Evolutionary conservation across 2,888 invertebrate species (phyloP), one percentile per base, ranked within the genome.

Genomic region (Stenoptilia bipunctidactyla): DNA sequence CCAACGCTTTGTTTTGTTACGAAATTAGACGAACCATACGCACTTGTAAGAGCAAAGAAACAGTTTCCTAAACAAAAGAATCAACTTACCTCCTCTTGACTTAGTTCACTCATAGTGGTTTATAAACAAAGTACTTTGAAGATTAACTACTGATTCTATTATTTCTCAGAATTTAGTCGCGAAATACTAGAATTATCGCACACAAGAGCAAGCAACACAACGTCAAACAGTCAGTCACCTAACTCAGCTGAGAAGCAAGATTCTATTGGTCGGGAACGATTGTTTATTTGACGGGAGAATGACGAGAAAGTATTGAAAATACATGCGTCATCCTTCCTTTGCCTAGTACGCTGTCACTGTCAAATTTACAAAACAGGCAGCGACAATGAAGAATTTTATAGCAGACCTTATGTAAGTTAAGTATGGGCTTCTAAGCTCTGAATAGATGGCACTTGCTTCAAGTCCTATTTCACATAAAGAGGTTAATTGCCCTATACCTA

Each of bases 21-120:
- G 77, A 82, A 82, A 82, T 82, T 80, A 77, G 77, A 82, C 65
- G 72, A 65, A 60, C 34, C 71, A 75, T 74, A 74, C 73, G 77
- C 69, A 72, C 66, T 66, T 20, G 74, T 61, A 59, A 12, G 30
- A 30, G 63, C 67, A 68, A 67, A 66, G 62, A 30, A 30, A 64
- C 63, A 71, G 69, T 72, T 65, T 65, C 71, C 67, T 68, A 69
- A 70, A 67, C 64, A 67, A 63, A 62, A 58, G 61, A 56, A 51
- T 48, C 48, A 85, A 20, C 89, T 88, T 84, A 92, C 94, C 91
- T 94, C 94, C 82, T 94, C 94, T 73, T 92, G 93, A 66, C 90
- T 92, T 56, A 94, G 85, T 87, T 94, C 94, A 83, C 92, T 92
- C 92, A 93, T 93, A 52, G 51, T 71, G 61, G 53, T 53, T 49